Evolutionary conservation across 2,797 vertebrate genomes (phyloP), one percentile per base, ranked within the genome.

Genomic region (Myioborus miniatus): DNA sequence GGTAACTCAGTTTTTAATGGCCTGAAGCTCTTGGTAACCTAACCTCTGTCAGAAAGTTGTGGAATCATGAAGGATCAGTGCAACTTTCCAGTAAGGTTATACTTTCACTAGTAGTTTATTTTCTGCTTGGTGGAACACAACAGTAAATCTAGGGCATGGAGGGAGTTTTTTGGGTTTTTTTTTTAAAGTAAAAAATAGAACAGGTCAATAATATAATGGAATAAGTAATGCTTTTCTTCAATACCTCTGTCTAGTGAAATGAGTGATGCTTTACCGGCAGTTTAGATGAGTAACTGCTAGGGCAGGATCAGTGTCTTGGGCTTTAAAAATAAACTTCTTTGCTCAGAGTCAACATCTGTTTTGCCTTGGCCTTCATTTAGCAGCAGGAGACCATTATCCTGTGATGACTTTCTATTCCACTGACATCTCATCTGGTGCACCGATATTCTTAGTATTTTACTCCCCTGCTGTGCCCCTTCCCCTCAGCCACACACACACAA

Each of bases 331-430:
- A 97, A 97, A 97, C 94, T 95, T 93, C 94, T 95, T 94, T 82
- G 65, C 87, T 95, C 94, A 93, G 89, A 97, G 85, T 96, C 96
- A 97, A 97, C 96, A 97, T 97, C 96, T 97, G 96, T 96, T 96
- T 97, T 96, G 94, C 92, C 96, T 96, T 94, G 89, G 95, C 94
- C 96, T 97, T 96, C 94, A 94, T 96, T 96, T 97, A 97, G 95
- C 96, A 97, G 95, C 96, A 96, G 96, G 96, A 97, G 96, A 96
- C 95, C 95, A 96, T 97, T 97, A 97, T 96, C 94, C 94, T 92
- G 84, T 96, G 95, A 97, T 96, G 96, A 97, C 95, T 97, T 96
- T 97, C 94, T 97, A 91, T 95, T 96, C 95, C 96, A 97, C 94
- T 96, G 94, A 96, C 96, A 96, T 96, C 94, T 97, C 96, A 97